Percentiles rank a stretch among this genome's conserved stretches.
Evolutionary conservation across 1,140 invertebrate genomes (phyloP).

Genomic region (Papilio polyxenes): DNA sequence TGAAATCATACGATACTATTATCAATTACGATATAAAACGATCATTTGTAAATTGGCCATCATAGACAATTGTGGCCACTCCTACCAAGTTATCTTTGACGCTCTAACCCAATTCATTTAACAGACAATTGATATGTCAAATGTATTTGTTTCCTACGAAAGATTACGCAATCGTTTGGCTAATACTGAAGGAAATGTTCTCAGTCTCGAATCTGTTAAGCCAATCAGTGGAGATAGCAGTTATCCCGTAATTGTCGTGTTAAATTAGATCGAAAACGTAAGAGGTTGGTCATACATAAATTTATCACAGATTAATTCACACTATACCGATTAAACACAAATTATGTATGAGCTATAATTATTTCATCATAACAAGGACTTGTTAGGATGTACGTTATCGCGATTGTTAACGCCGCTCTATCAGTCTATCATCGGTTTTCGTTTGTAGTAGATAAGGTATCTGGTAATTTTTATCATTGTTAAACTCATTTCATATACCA

Average conservation of each 20-base stretch:
- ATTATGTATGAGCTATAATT: background rate
- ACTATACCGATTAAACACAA: background rate
- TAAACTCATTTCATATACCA: conserved; percentile 15
- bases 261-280: background rate
- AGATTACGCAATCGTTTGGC: background rate
- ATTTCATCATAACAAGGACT: conserved; percentile 14
- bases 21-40: conserved; percentile 29
- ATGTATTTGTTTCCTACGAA: background rate
- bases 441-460: conserved; percentile 14
- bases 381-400: background rate
- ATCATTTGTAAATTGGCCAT: conserved; percentile 31
- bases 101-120: conserved; percentile 16
- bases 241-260: too few species aligned
- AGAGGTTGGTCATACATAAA: background rate
- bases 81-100: background rate
- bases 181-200: background rate
- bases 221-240: background rate
- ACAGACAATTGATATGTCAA: conserved; percentile 25
- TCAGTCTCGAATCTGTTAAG: background rate
- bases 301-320: background rate
- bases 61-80: conserved; percentile 24
- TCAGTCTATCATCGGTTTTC: background rate
- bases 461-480: conserved; percentile 1
- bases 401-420: background rate
- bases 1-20: conserved; percentile 28